phyloP scores from a whole-genome alignment of 2,113 vertebrate genomes.

The Nothocercus nigrocapillus region DNA sequence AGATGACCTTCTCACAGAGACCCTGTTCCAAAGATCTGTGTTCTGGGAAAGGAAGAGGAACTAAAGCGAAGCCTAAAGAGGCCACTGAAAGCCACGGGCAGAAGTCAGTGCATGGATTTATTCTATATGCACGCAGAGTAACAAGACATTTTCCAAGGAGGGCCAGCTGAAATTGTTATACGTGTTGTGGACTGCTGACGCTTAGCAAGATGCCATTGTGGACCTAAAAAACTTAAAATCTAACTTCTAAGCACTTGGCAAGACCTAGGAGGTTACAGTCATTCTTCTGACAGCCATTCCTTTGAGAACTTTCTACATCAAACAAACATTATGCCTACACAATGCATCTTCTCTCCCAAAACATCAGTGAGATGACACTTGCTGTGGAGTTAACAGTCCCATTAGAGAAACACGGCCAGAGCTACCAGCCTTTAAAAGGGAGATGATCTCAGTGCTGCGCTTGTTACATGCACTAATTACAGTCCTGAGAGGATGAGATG shows the following conservation, averaged over 20 bases:
- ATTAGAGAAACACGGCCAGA: slow-evolving; percentile 27
- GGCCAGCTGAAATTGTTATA: slow-evolving; percentile 54
- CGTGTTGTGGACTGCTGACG: not conserved
- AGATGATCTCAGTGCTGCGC: not conserved
- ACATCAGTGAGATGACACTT: not conserved
- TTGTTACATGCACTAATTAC: not conserved
- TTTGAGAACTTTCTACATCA: not conserved
- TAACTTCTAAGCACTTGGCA: slow-evolving; percentile 28
- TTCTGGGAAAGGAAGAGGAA: not conserved
- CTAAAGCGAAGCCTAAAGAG: not conserved
- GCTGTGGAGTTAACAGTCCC: slow-evolving; percentile 14
- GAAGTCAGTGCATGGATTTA: not conserved
- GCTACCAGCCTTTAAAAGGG: not conserved
- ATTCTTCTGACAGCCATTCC: slow-evolving; percentile 50
- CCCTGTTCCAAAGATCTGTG: not conserved
- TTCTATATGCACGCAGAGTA: not conserved
- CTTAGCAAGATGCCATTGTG: slow-evolving; percentile 34
- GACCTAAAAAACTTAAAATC: slow-evolving; percentile 68
- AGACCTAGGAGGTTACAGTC: slow-evolving; percentile 39
- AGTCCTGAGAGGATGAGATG: not conserved
- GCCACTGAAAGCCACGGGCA: not conserved
- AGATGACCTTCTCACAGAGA: accelerated
- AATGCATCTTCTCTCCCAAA: not conserved
- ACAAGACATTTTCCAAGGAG: not conserved
- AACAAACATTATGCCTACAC: slow-evolving; percentile 26